phyloP scores from a whole-genome alignment of 1,140 invertebrate species.

The Patella vulgata region DNA sequence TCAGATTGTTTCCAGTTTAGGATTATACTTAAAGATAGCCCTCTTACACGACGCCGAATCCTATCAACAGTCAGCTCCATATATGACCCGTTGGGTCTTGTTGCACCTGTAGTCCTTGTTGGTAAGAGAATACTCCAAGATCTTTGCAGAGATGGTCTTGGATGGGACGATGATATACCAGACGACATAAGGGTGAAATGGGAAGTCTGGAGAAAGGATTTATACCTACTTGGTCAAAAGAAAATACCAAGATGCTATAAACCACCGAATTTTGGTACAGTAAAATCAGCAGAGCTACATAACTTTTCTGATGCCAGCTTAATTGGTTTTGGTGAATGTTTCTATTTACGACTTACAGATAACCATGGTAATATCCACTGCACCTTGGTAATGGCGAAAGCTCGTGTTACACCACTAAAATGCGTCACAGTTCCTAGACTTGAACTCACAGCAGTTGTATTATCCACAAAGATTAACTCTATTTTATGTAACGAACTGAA shows the following conservation, averaged over 20 bases:
- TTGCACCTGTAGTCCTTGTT: constrained; percentile 30
- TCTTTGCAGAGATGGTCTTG: constrained; percentile 3
- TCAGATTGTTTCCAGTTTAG: constrained; percentile 28
- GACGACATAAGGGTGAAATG: background rate
- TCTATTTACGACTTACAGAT: constrained; percentile 32
- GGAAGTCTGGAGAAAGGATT: constrained; percentile 12
- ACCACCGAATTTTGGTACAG: constrained; percentile 11
- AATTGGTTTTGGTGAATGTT: constrained; percentile 20
- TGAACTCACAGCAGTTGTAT: constrained; percentile 17
- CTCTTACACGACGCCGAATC: constrained; percentile 22
- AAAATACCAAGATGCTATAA: constrained; percentile 28
- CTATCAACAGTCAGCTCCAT: constrained; percentile 22
- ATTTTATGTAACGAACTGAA: constrained; percentile 24
- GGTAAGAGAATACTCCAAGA: constrained; percentile 22
- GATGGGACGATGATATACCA: constrained; percentile 10
- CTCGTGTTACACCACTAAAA: constrained; percentile 22
- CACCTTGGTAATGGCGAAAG: constrained; percentile 18
- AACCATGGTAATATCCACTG: background rate
- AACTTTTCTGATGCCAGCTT: constrained; percentile 29
- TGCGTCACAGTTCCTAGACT: constrained; percentile 23
- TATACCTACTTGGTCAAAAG: background rate
- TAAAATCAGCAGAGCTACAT: constrained; percentile 13
- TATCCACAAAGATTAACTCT: constrained; percentile 17
- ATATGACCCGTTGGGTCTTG: constrained; percentile 39
- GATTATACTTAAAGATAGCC: constrained; percentile 1